Base-by-base conservation (phyloP, 2,113 vertebrate species). In the Ceuthmochares aereus region DNA sequence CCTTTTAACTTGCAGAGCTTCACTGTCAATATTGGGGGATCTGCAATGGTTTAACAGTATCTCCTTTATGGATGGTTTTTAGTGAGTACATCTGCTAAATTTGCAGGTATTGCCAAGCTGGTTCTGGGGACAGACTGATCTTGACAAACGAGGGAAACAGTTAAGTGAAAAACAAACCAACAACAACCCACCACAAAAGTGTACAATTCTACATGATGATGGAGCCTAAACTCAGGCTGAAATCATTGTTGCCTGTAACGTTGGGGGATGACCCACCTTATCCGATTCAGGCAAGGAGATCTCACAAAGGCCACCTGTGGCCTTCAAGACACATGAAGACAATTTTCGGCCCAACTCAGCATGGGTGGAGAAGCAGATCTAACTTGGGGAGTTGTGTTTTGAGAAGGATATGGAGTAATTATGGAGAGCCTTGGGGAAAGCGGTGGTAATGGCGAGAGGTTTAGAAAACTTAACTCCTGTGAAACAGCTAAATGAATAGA, bases 391-490 rank as follows among this genome's bases (percentile, higher is more conserved):
- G 40, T 11, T 4, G 1, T 13, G 4, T 56, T 84, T 81, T 62
- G 59, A 49, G 78, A 67, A 72, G 17, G 37, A 37, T 37, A 32
- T 7, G 23, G n/a, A 34, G 7, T n/a, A 47, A 42, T 32, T 49
- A 49, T 25, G 72, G 17, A 77, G 14, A 58, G 14, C 14, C 8
- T n/a, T 32, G 34, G 66, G 15, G 20, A 64, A 84, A 58, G 23
- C 1, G 2, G 34, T n/a, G 25, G 10, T n/a, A 56, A 45, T 3
- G 8, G 36, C 0, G 0, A 59, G 67, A 74, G 5, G 9, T 69
- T 69, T 60, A 70, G 63, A 43, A 87, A 76, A 40, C 22, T 51
- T 79, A 45, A 45, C 49, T 17, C 11, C 11, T 0, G 2, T 22
- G 21, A 26, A 76, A 84, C 56, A 40, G 51, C 21, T 84, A 43